Evolutionary conservation across 2,888 invertebrate genomes (phyloP).

Genomic region (Eremobia ochroleuca): DNA sequence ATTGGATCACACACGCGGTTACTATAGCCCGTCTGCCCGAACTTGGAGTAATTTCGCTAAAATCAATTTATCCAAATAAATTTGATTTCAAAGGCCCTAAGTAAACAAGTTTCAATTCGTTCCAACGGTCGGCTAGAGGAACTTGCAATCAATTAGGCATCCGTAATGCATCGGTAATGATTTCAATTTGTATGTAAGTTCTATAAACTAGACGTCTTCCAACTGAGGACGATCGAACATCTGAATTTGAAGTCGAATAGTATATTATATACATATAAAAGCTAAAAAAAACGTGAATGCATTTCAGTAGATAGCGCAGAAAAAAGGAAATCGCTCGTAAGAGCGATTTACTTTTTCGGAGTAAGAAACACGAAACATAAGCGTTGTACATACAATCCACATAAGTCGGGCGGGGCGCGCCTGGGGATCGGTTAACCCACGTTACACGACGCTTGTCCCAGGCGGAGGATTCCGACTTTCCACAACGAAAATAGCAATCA

Average conservation of each 20-base stretch:
- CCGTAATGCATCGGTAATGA: not conserved
- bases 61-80: conserved; percentile 85
- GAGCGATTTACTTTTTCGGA: too few species aligned
- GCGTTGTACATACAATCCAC: conserved; percentile 75
- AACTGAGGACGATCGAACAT: not conserved
- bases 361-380: conserved; percentile 79
- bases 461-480: conserved; percentile 86
- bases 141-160: conserved; percentile 1
- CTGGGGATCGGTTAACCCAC: conserved; percentile 89
- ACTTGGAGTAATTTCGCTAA: conserved; percentile 82
- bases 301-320: conserved; percentile 3
- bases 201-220: not conserved
- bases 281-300: not conserved
- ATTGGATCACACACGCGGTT: conserved; percentile 89
- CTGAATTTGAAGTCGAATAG: not conserved
- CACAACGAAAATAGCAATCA: conserved; percentile 91
- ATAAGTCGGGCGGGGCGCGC: conserved; percentile 80
- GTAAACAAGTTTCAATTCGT: conserved; percentile 76
- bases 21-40: conserved; percentile 72
- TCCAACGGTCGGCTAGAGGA: not conserved
- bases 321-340: conserved; percentile 63
- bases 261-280: not conserved
- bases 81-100: conserved; percentile 84
- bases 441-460: conserved; percentile 84
- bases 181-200: not conserved